Evolutionary conservation across 1,140 invertebrate genomes (phyloP), one percentile per base, ranked within the genome.

Genomic region (Macrotrachela quadricornifera): DNA sequence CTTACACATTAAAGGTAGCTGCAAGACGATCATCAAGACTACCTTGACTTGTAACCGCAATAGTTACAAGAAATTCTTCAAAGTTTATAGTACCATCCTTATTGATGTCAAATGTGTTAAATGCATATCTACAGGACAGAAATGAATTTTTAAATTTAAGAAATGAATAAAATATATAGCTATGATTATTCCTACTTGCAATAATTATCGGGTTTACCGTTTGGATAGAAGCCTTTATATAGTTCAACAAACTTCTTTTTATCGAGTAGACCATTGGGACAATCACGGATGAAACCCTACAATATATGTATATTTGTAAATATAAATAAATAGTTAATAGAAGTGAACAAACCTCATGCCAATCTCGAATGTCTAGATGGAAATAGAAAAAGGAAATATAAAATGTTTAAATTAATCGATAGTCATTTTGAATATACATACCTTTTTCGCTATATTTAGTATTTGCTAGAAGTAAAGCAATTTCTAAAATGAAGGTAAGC

Each of bases 231-330:
- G 46, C 50, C 21, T 15, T 14, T 10, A n/a, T 55, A 55, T 13
- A 50, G 14, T 47, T 55, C 44, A 36, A 49, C 54, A 18, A 55
- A 55, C 18, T 46, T 40, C 18, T 52, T 53, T 38, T 54, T 54
- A 39, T 54, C 53, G 3, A 54, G 17, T 46, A 43, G 36, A 43
- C 53, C 53, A 30, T 49, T 54, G 11, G 53, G 53, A 54, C 53
- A 54, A 37, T 54, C 53, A 42, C 43, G 49, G 18, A 54, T 38
- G 17, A 54, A 54, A 10, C 46, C 46, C 21, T 30, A 30, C 3
- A 30, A 30, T 30, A 30, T 8, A 30, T 4, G 8, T 30, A 30
- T 2, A 30, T 30, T 30, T 8, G 2, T 30, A 30, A 30, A 30
- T 30, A 30, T 30, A 30, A 4, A 2, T 30, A 30, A 4, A 30